A percentile compares a stretch with the other conserved stretches of the same genome.
Conservation (phyloP, 2,113 vertebrate species). For the human region DNA sequence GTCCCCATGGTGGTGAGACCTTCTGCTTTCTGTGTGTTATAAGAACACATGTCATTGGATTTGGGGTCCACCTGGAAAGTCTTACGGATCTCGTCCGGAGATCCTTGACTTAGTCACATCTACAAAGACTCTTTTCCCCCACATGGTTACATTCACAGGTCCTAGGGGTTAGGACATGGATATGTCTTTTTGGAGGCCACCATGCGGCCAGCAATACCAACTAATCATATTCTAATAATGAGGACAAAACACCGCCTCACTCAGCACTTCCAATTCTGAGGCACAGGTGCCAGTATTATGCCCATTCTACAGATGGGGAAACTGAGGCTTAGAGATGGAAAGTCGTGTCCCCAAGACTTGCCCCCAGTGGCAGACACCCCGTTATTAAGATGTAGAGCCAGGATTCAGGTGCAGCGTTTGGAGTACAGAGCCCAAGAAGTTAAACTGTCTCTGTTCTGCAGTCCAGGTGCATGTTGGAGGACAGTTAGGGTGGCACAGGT, state of each 20-base stretch:
- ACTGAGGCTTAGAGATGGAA: not conserved
- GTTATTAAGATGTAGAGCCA: not conserved
- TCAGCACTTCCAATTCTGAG: not conserved
- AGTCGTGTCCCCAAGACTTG: not conserved
- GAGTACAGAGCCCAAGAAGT: not conserved
- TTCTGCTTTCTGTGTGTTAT: not conserved
- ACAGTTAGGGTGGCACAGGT: not conserved
- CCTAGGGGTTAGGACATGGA: not conserved
- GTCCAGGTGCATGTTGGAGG: rapidly evolving
- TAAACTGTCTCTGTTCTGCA: not conserved
- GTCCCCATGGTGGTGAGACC: not conserved
- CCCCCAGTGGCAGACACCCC: not conserved
- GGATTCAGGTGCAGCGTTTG: not conserved
- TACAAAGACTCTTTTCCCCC: not conserved
- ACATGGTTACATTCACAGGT: not conserved
- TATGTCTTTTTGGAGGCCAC: not conserved
- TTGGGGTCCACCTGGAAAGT: not conserved
- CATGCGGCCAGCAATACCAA: not conserved
- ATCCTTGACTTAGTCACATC: not conserved
- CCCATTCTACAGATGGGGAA: not conserved
- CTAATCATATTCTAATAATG: not conserved
- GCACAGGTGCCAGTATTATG: not conserved
- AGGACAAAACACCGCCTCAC: not conserved
- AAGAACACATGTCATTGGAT: not conserved
- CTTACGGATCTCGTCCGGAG: not conserved